These are phyloP conservation scores for Catharus fuscescens DNA, from an alignment of 2,113 vertebrate species.

Conservation along the genomic window DNA sequence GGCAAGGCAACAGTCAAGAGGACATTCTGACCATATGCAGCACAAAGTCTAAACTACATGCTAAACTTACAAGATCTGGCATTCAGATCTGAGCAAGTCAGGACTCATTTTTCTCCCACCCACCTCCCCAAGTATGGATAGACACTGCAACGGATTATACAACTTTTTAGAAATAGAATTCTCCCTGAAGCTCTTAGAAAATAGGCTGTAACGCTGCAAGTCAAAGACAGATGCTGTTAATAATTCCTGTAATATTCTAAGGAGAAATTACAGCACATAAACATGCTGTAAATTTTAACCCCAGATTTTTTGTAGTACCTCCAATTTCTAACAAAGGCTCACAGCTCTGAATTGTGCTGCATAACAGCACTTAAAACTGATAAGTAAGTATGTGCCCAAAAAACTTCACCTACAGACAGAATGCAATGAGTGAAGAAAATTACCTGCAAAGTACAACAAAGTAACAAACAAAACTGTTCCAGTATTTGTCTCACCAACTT, in stretches of 20 bases:
- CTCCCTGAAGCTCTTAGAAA: neutral
- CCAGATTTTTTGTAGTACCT: neutral
- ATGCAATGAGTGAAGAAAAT: neutral
- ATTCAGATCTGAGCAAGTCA: neutral
- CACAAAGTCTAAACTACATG: neutral
- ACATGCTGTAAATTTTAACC: neutral
- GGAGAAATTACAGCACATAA: neutral
- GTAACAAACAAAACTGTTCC: neutral
- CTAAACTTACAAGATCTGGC: neutral
- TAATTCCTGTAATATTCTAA: neutral
- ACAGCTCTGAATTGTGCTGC: neutral
- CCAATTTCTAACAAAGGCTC: neutral
- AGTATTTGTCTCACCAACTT: neutral
- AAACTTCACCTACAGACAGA: neutral
- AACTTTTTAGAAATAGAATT: neutral
- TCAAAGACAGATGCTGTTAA: neutral
- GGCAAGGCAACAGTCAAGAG: neutral
- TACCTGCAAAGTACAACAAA: neutral
- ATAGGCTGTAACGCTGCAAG: neutral
- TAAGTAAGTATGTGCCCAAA: neutral
- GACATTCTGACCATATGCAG: neutral
- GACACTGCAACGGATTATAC: neutral
- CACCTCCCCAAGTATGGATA: neutral
- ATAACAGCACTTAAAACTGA: neutral
- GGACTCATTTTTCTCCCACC: neutral